These are phyloP conservation scores for Apogon hyalosoma DNA, from an alignment of 2,797 vertebrate genomes.

Conservation along the genomic window DNA sequence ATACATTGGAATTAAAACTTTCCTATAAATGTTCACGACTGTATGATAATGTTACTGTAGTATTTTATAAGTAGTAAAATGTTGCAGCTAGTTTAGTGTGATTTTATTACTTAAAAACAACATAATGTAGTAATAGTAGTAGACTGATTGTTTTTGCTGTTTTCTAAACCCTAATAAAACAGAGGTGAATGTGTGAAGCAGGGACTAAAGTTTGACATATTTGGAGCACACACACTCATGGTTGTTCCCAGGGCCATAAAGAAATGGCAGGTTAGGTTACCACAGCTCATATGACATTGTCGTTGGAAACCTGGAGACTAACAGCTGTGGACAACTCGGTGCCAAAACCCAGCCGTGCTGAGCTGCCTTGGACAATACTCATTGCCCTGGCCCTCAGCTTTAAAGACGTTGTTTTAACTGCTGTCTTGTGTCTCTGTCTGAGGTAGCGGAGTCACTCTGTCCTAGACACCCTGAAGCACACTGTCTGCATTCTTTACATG, in stretches of 20 bases:
- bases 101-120: background rate
- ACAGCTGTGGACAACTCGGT: constrained; percentile 85
- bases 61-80: too few species aligned
- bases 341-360: constrained; percentile 79
- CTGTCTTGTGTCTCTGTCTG: constrained; percentile 58
- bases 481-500: constrained; percentile 59
- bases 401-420: constrained; percentile 75
- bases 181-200: constrained; percentile 3
- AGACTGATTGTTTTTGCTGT: background rate
- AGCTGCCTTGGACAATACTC: constrained; percentile 64
- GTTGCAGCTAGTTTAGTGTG: too few species aligned
- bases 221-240: constrained; percentile 29
- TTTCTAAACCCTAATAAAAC: background rate
- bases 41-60: too few species aligned
- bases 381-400: constrained; percentile 44
- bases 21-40: too few species aligned
- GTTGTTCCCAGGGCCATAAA: constrained; percentile 71
- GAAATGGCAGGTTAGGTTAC: constrained; percentile 78
- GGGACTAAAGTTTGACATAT: constrained; percentile 18
- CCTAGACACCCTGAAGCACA: constrained; percentile 28
- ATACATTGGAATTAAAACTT: too few species aligned
- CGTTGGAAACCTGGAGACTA: constrained; percentile 56
- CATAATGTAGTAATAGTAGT: background rate
- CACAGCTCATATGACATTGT: constrained; percentile 68
- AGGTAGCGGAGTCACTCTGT: constrained; percentile 49